Conservation (phyloP, 2,113 vertebrate genomes). For the Trematocara stigmaticum region DNA sequence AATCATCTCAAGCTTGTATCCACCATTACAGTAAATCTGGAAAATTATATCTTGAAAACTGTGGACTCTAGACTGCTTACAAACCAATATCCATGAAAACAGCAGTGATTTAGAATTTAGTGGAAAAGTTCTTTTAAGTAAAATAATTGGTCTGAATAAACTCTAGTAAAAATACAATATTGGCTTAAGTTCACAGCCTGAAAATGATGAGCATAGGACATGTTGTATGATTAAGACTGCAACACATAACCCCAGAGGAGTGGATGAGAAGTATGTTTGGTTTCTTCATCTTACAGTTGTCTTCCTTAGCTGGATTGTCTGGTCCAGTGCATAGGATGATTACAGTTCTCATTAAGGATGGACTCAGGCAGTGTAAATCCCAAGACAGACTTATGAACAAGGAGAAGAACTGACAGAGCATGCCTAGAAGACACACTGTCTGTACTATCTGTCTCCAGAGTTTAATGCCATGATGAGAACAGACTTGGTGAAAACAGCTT, state of each 20-base stretch:
- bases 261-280: constrained; percentile 18
- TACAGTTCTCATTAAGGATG: constrained; percentile 60
- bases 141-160: constrained; percentile 26
- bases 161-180: constrained; percentile 4
- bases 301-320: constrained; percentile 49
- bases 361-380: constrained; percentile 34
- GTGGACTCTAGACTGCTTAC: background rate
- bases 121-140: background rate
- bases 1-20: background rate
- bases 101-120: background rate
- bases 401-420: constrained; percentile 21
- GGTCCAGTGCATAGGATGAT: constrained; percentile 56
- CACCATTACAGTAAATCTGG: background rate
- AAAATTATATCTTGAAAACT: background rate
- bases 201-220: background rate
- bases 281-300: constrained; percentile 30
- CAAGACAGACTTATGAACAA: constrained; percentile 30
- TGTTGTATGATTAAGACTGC: constrained; percentile 39
- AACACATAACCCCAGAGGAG: constrained; percentile 21
- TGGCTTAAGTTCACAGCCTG: constrained; percentile 35
- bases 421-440: constrained; percentile 9
- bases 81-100: background rate
- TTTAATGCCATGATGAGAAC: constrained; percentile 11
- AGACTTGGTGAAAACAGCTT: constrained; percentile 28
- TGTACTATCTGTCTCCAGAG: constrained; percentile 5